Evolutionary conservation across 2,113 vertebrate genomes (phyloP).

Genomic region (Atractosteus spatula): DNA sequence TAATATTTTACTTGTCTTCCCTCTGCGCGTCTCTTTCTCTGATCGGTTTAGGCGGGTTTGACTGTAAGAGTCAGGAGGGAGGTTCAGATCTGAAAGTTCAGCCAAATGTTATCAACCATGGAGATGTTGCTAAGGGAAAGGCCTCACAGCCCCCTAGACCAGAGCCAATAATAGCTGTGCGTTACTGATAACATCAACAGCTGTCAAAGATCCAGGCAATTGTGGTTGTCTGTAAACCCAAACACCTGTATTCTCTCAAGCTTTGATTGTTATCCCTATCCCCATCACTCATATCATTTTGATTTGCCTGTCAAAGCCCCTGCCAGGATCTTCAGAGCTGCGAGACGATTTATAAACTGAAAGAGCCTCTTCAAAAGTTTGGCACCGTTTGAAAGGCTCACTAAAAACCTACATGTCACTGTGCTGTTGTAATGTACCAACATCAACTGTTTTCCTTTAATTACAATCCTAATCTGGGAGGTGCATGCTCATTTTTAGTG

Average conservation of each 20-base stretch:
- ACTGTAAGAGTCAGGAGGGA: constrained; percentile 85
- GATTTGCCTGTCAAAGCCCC: constrained; percentile 82
- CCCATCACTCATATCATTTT: constrained; percentile 82
- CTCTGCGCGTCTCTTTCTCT: constrained; percentile 72
- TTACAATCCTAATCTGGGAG: constrained; percentile 28
- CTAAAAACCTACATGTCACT: constrained; percentile 56
- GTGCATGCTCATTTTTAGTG: not conserved
- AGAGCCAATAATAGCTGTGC: constrained; percentile 79
- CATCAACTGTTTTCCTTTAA: constrained; percentile 61
- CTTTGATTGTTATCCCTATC: constrained; percentile 86
- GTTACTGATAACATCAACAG: constrained; percentile 88
- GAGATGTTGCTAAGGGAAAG: constrained; percentile 81
- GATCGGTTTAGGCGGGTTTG: constrained; percentile 76
- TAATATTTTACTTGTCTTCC: constrained; percentile 86
- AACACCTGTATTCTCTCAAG: constrained; percentile 96
- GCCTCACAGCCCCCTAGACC: constrained; percentile 71
- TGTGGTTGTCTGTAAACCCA: constrained; percentile 87
- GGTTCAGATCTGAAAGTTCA: constrained; percentile 95
- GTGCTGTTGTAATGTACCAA: constrained; percentile 26
- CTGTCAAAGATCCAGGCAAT: constrained; percentile 84
- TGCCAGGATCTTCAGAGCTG: constrained; percentile 81
- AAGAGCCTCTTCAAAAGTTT: constrained; percentile 73
- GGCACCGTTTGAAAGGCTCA: constrained; percentile 69
- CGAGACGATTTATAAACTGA: constrained; percentile 84
- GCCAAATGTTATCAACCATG: constrained; percentile 96